phyloP scores from a whole-genome alignment of 2,888 invertebrate genomes.

The Hyppa rectilinea region DNA sequence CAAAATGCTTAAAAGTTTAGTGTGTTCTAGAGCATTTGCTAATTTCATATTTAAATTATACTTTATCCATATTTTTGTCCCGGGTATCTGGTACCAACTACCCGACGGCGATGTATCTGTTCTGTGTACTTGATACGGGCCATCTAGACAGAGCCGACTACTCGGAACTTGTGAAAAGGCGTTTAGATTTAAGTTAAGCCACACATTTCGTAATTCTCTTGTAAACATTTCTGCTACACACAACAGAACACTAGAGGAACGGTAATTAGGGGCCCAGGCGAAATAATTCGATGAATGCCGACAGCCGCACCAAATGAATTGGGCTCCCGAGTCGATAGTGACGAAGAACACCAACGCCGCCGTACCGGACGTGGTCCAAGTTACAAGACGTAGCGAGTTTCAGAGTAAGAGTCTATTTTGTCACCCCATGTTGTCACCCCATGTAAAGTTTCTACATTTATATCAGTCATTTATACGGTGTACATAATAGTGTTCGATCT shows the following conservation, averaged over 20 bases:
- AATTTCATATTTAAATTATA: neutral
- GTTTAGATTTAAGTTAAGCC: neutral
- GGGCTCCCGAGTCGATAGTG: slow-evolving; percentile 32
- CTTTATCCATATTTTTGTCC: no score
- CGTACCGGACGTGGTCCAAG: neutral
- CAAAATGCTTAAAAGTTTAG: neutral
- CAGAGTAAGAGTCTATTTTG: no score
- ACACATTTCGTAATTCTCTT: neutral
- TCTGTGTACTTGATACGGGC: neutral
- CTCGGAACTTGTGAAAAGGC: neutral
- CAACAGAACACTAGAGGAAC: slow-evolving; percentile 3
- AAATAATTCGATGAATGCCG: slow-evolving; percentile 63
- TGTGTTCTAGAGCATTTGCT: neutral
- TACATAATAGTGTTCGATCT: neutral
- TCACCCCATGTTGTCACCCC: no score
- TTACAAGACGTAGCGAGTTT: neutral
- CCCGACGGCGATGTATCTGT: no score
- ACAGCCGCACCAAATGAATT: slow-evolving; percentile 58
- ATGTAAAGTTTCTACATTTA: neutral
- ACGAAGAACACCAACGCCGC: slow-evolving; percentile 37
- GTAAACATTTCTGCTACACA: neutral
- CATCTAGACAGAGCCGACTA: neutral
- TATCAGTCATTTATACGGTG: neutral
- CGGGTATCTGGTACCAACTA: no score
- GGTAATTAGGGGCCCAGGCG: slow-evolving; percentile 49